Base-by-base conservation (phyloP, 2,797 vertebrate species). In the Luscinia luscinia region DNA sequence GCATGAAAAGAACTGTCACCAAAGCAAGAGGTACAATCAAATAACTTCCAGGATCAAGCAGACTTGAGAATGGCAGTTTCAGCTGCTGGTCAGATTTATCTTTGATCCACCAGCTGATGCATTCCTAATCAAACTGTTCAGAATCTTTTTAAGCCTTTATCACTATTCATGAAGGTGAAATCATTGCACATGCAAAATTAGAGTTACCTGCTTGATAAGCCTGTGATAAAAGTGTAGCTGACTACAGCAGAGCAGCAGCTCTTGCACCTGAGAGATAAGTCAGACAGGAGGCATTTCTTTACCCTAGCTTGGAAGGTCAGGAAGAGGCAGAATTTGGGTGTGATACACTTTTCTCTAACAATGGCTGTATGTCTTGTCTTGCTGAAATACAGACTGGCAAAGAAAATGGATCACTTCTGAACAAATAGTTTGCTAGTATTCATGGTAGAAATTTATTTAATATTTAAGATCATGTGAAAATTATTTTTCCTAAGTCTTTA, bases 121-220 rank as follows among this genome's bases (percentile, higher is more conserved):
- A 68, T 78, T 95, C 40, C 51, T 61, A 95, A 87, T 92, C 88
- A 95, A 83, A 81, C 36, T 72, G 28, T 68, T 94, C 75, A 64
- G 74, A 82, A 28, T 24, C 76, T 75, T 95, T 94, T 86, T 51
- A 87, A 94, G 51, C 28, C 10, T 81, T 93, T 90, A 95, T 95
- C 84, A 84, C 32, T 95, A 95, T 95, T 94, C 90, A 96, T 95
- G 87, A 85, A 95, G 84, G 69, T 86, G 82, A 96, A 95, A 91
- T 91, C 30, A 87, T 69, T 92, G 43, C 43, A 92, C 3, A 1
- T 87, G 69, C 36, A 93, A 94, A 94, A 95, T 92, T 93, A 92
- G 62, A 87, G 81, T 86, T 80, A 89, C 66, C 62, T 87, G 40
- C 58, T 93, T 72, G 73, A 95, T 93, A 91, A 93, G 58, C 4